A percentile compares a stretch with the other conserved stretches of the same genome.
Evolutionary conservation across 2,113 vertebrate species (phyloP).

Genomic region (Panurus biarmicus): DNA sequence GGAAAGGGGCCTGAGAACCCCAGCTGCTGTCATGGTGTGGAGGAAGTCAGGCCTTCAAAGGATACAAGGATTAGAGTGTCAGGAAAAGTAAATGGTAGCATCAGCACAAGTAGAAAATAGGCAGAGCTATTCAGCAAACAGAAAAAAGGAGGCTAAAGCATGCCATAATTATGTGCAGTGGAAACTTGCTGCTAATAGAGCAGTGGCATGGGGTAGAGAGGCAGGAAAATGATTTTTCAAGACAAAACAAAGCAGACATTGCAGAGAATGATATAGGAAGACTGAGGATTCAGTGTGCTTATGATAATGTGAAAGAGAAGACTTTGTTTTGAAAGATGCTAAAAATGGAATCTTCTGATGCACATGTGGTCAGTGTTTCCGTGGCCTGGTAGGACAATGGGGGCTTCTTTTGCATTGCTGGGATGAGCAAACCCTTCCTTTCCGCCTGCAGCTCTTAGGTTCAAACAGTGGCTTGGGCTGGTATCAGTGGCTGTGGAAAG

Average conservation of each 20-base stretch:
- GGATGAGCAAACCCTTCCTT: slow-evolving; percentile 48
- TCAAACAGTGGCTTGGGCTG: not conserved
- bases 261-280: slow-evolving; percentile 40
- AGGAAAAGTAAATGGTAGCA: slow-evolving; percentile 74
- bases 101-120: slow-evolving; percentile 76
- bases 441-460: not conserved
- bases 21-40: slow-evolving; percentile 65
- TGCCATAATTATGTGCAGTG: slow-evolving; percentile 68
- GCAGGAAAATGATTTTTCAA: slow-evolving; percentile 52
- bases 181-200: slow-evolving; percentile 67
- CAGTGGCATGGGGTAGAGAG: slow-evolving; percentile 35
- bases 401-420: not conserved
- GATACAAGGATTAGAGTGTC: slow-evolving; percentile 68
- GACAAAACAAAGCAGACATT: slow-evolving; percentile 62
- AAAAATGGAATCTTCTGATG: slow-evolving; percentile 64
- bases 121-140: slow-evolving; percentile 70
- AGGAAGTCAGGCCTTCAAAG: slow-evolving; percentile 73
- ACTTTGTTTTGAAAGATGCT: slow-evolving; percentile 50
- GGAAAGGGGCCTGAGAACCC: slow-evolving; percentile 66
- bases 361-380: slow-evolving; percentile 56
- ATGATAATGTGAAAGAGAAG: slow-evolving; percentile 47
- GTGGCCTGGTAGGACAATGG: slow-evolving; percentile 52
- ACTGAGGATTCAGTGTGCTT: slow-evolving; percentile 45
- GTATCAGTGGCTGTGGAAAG: slow-evolving; percentile 28
- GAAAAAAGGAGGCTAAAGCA: slow-evolving; percentile 72